Evolutionary conservation across 2,113 vertebrate genomes (phyloP).

Genomic region (Raphicerus campestris): DNA sequence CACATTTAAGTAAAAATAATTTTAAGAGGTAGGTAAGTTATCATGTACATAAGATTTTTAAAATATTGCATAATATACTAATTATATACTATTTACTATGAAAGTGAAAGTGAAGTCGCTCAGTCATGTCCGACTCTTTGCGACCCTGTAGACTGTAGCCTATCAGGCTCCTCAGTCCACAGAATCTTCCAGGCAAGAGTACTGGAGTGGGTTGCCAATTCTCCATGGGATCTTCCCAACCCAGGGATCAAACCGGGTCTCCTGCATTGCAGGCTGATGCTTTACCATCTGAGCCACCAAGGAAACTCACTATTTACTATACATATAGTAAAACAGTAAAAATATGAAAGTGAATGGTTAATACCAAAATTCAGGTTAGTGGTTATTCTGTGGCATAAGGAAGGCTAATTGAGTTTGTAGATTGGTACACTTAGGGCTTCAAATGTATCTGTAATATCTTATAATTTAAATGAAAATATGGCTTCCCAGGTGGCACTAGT

Average conservation of each 20-base stretch:
- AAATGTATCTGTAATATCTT: background rate
- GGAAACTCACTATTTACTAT: background rate
- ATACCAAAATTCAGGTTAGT: background rate
- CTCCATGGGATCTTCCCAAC: too few species aligned
- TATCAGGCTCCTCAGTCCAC: too few species aligned
- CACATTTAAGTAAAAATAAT: background rate
- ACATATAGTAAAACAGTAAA: background rate
- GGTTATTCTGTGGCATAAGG: background rate
- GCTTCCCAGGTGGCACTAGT: background rate
- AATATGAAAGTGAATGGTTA: background rate
- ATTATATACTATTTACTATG: background rate
- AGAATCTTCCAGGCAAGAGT: too few species aligned
- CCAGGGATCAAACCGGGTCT: too few species aligned
- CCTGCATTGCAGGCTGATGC: too few species aligned
- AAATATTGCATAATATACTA: background rate
- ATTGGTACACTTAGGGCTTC: background rate
- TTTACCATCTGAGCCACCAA: too few species aligned
- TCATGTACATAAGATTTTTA: background rate
- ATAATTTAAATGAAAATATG: constrained; percentile 9
- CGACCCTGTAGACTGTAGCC: too few species aligned
- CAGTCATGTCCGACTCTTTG: too few species aligned
- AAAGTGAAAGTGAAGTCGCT: background rate
- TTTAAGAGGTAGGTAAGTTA: background rate
- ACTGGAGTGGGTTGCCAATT: too few species aligned
- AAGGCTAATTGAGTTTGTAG: background rate